Base-by-base conservation (phyloP, 2,113 vertebrate genomes). In the Willisornis vidua region DNA sequence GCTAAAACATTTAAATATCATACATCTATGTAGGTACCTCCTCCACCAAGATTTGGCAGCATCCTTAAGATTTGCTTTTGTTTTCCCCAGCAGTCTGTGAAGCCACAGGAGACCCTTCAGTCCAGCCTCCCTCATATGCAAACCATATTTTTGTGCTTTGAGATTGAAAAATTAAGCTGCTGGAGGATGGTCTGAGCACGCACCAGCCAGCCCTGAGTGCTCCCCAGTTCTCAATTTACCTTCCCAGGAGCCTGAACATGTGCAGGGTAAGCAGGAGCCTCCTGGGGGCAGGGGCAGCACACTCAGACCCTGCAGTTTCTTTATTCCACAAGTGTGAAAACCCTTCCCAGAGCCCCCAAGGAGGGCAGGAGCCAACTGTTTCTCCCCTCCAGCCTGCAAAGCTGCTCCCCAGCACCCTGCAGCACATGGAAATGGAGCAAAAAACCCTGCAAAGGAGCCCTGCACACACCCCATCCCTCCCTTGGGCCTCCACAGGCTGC, bases 171-270 rank as follows among this genome's bases (percentile, higher is more conserved):
- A 25, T 8, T 9, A 45, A 87, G 67, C 71, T 0, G 0, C 26
- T 54, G 11, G 8, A 31, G 7, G 1, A 41, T 0, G 2, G 37
- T 20, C 51, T 43, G 70, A 82, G 51, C 70, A 75, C 5, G 1
- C 87, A 54, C 3, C 73, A 85, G 65, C 63, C 77, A 74, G 68
- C 45, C 68, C 75, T 1, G 1, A 52, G 19, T 19, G 57, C 41
- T 91, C 76, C 72, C 81, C 76, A 28, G 55, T 28, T 35, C 19
- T 15, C 23, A 19, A 8, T 19, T 43, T 2, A 37, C 58, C 59
- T 29, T 76, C 45, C 10, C 4, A 35, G 45, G 22, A 10, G 25
- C 33, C 10, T 51, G 22, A 65, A 43, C 3, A 0, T 9, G 43
- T 26, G 39, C 49, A 91, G 63, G 26, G 13, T 9, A 10, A 78